A percentile compares a stretch with the other conserved stretches of the same genome.
phyloP scores from a whole-genome alignment of 1,140 invertebrate genomes.

The Macrobrachium nipponense region DNA sequence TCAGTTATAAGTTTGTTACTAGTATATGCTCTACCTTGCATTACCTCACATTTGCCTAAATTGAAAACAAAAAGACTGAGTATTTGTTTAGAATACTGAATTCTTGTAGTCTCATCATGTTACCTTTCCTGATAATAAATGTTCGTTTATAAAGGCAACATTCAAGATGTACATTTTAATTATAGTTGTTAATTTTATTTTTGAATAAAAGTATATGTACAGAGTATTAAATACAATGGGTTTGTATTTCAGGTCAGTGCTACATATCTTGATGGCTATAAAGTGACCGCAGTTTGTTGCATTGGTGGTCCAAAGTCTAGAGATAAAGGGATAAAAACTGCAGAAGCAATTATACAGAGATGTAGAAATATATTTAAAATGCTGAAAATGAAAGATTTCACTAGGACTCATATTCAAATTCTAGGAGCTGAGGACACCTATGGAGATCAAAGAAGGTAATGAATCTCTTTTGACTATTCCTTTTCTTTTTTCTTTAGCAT shows the following conservation, averaged over 20 bases:
- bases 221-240: background rate
- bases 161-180: too few species aligned
- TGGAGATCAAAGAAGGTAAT: conserved; percentile 67
- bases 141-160: too few species aligned
- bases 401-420: conserved; percentile 69
- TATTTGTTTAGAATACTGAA: too few species aligned
- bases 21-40: too few species aligned
- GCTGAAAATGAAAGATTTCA: conserved; percentile 69
- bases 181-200: background rate
- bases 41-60: too few species aligned
- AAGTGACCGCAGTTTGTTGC: conserved; percentile 69
- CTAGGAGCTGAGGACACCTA: conserved; percentile 71
- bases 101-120: too few species aligned
- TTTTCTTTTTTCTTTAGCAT: too few species aligned
- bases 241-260: conserved; percentile 67
- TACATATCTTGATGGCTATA: conserved; percentile 68
- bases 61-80: too few species aligned
- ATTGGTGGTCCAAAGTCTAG: conserved; percentile 70
- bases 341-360: conserved; percentile 70
- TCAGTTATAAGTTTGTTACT: too few species aligned
- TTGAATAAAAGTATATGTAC: background rate
- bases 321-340: conserved; percentile 71
- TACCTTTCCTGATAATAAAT: too few species aligned
- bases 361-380: conserved; percentile 69
- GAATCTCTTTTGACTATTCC: background rate